Evolutionary conservation across 2,113 vertebrate genomes (phyloP), one percentile per base, ranked within the genome.

Genomic region (Thunnus thynnus): DNA sequence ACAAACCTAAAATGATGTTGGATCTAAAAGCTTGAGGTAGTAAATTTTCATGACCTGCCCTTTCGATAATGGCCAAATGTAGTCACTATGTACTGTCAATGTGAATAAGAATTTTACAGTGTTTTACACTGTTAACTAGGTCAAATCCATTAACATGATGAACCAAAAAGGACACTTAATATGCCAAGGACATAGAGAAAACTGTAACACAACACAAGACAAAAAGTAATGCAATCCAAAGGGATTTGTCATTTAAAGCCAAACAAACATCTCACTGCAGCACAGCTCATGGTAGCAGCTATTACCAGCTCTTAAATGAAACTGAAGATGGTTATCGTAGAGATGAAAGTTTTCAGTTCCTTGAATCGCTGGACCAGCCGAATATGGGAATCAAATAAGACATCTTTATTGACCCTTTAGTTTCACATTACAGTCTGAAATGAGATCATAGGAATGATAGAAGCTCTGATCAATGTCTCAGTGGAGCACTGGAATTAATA

Each of bases 391-490:
- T 87, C 71, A 82, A 91, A 87, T 87, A 86, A 88, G 85, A 88
- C 18, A 54, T 85, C 85, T 86, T 83, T 92, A 91, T 91, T 88
- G 92, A 94, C 87, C 87, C 83, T 86, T 85, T 86, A 83, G 93
- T 90, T 90, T 91, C 85, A 74, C 84, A 88, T 94, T 92, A 91
- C 89, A 82, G 84, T 80, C 80, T 84, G 87, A 85, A 90, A 93
- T 90, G 85, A 91, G 92, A 92, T 93, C 89, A 89, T 61, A 65
- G 78, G 66, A 82, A 84, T 68, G 63, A 81, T 78, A 87, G 65
- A 75, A 41, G 71, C 75, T 44, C 78, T 80, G 83, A 91, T 93
- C 89, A 85, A 90, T 88, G 75, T 67, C 89, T 73, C 86, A 27
- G 78, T 61, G 78, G 89, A 87, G 86, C 72, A 68, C 47, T 77